Percentiles rank a stretch among this genome's conserved stretches.
phyloP scores from a whole-genome alignment of 2,797 vertebrate species.

The Rhodeus uyekii region DNA sequence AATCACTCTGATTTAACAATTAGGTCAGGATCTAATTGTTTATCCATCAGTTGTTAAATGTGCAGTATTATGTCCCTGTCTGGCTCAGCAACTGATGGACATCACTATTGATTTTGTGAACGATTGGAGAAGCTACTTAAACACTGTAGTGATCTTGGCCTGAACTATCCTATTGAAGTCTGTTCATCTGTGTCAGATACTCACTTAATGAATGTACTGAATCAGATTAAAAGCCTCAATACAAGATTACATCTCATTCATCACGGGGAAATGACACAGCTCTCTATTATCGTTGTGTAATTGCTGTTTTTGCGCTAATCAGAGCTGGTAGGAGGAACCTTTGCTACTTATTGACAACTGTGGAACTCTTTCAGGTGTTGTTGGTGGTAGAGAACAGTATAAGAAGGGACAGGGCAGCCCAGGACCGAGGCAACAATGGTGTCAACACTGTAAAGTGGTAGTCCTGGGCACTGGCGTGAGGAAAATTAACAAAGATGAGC shows the following conservation, averaged over 20 bases:
- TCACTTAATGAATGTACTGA: constrained; percentile 48
- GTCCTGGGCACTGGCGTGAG: constrained; percentile 92
- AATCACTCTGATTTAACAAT: background rate
- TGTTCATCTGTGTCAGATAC: constrained; percentile 42
- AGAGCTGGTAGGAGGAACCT: background rate
- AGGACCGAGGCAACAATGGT: constrained; percentile 89
- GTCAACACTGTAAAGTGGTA: constrained; percentile 95
- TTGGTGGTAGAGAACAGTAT: constrained; percentile 75
- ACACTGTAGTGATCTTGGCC: constrained; percentile 47
- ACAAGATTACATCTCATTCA: constrained; percentile 4
- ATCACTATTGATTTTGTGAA: constrained; percentile 52
- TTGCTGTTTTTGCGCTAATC: constrained; percentile 19
- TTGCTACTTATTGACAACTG: constrained; percentile 6
- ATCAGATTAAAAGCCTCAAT: constrained; percentile 25
- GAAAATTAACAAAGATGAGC: constrained; percentile 85
- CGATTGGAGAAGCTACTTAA: constrained; percentile 57
- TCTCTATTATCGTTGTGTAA: background rate
- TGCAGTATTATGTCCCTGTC: constrained; percentile 46
- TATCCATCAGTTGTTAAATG: constrained; percentile 14
- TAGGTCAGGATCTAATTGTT: constrained; percentile 37
- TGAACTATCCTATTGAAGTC: constrained; percentile 30
- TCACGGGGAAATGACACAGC: background rate
- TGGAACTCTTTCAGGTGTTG: constrained; percentile 69
- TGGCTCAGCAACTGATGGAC: constrained; percentile 43
- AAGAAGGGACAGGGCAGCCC: constrained; percentile 73